Evolutionary conservation across 2,888 invertebrate species (phyloP).

Genomic region (Diarsia rubi): DNA sequence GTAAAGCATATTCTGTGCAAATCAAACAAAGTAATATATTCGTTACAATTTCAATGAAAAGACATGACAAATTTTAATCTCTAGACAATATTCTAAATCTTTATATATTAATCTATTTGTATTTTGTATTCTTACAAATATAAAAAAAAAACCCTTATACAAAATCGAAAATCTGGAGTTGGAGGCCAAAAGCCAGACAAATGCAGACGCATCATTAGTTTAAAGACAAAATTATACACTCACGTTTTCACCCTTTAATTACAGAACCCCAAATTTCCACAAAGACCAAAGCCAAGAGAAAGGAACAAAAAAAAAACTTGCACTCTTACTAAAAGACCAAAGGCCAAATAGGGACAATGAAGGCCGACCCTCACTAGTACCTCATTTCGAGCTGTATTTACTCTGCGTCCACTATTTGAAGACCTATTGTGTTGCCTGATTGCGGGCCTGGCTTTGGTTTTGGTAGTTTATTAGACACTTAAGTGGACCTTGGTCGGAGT

Average conservation of each 20-base stretch:
- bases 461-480: slow-evolving; percentile 44
- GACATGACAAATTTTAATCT: background rate
- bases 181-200: background rate
- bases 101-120: background rate
- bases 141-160: background rate
- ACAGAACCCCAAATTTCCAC: background rate
- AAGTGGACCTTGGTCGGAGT: background rate
- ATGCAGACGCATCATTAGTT: background rate
- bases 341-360: slow-evolving; percentile 49
- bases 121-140: background rate
- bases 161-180: background rate
- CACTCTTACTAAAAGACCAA: slow-evolving; percentile 28
- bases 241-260: no score
- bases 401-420: slow-evolving; percentile 39
- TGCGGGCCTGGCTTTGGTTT: slow-evolving; percentile 35
- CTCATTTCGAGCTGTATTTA: slow-evolving; percentile 55
- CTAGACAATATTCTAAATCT: background rate
- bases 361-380: slow-evolving; percentile 47
- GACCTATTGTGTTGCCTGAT: slow-evolving; percentile 52
- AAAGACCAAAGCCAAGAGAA: slow-evolving; percentile 15
- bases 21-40: background rate
- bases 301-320: background rate
- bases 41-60: background rate
- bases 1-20: background rate
- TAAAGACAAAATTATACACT: background rate